Percentiles rank a stretch among this genome's conserved stretches.
These are phyloP conservation scores for Euleptes europaea DNA, from an alignment of 2,113 vertebrate species.

Conservation along the genomic window DNA sequence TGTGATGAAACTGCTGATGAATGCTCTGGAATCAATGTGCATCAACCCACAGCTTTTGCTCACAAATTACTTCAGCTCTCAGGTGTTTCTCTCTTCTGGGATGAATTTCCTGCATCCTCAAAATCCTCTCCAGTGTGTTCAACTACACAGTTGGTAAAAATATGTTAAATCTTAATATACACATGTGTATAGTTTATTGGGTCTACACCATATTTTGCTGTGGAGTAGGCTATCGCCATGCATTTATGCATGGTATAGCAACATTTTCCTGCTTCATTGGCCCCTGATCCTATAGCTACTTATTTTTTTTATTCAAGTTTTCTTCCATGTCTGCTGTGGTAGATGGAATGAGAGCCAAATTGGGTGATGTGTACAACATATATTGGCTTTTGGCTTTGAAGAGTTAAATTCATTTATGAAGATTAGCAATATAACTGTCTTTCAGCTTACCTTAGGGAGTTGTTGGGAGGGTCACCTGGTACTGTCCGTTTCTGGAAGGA, in stretches of 20 bases:
- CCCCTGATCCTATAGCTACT: too few relatives aligned
- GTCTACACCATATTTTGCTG: background rate
- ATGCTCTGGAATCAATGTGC: conserved; percentile 87
- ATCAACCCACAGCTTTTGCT: conserved; percentile 94
- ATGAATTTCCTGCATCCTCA: conserved; percentile 90
- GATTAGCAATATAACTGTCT: background rate
- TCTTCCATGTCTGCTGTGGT: background rate
- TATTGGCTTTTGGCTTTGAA: background rate
- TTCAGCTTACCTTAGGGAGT: background rate
- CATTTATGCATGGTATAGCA: background rate
- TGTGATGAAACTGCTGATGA: conserved; percentile 93
- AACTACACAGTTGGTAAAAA: conserved; percentile 83
- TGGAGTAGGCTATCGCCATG: too few relatives aligned
- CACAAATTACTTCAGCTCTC: conserved; percentile 92
- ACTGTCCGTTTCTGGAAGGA: background rate
- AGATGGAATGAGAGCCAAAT: background rate
- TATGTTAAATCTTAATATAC: background rate
- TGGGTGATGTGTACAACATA: background rate
- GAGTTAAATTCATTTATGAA: background rate
- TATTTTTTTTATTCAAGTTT: background rate
- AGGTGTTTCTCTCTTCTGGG: conserved; percentile 91
- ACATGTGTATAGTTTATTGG: conserved; percentile 1
- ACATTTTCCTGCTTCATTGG: too few relatives aligned
- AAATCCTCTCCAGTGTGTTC: conserved; percentile 88
- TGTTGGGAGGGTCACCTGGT: background rate